Base-by-base conservation (phyloP, 2,113 vertebrate species). In the Scytalopus superciliaris region DNA sequence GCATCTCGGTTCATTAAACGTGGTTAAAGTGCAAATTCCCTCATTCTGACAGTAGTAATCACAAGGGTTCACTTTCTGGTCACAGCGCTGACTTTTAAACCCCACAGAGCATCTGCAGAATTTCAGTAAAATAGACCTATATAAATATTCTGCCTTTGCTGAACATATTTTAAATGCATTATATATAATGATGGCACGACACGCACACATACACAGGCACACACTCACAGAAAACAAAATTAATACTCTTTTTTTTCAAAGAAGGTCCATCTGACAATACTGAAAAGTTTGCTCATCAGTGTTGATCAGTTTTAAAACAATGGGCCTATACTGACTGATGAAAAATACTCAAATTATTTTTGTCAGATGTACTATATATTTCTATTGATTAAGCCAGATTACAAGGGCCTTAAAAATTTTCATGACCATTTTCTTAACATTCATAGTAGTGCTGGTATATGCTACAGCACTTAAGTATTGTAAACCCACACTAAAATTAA, bases 11-110 rank as follows among this genome's bases (percentile, higher is more conserved):
- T 99, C 99, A 99, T 99, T 99, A 99, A 99, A 98, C 98, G 99
- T 97, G 98, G 99, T 99, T 99, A 99, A 99, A 98, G 99, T 98
- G 99, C 99, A 99, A 98, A 99, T 99, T 98, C 99, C 99, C 98
- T 99, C 99, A 99, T 99, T 99, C 99, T 99, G 99, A 99, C 99
- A 99, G 99, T 99, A 99, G 99, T 99, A 99, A 99, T 99, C 99
- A 98, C 99, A 99, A 98, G 99, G 99, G 98, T 99, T 99, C 98
- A 99, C 98, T 99, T 99, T 99, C 98, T 99, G 99, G 98, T 99
- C 99, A 98, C 99, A 99, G 98, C 99, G 99, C 98, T 99, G 99
- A 99, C 98, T 99, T 99, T 99, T 99, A 99, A 99, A 99, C 98
- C 99, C 99, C 98, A 99, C 98, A 98, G 99, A 99, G 98, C 99